Base-by-base conservation (phyloP, 1,140 invertebrate species). In the Sinonovacula constricta region DNA sequence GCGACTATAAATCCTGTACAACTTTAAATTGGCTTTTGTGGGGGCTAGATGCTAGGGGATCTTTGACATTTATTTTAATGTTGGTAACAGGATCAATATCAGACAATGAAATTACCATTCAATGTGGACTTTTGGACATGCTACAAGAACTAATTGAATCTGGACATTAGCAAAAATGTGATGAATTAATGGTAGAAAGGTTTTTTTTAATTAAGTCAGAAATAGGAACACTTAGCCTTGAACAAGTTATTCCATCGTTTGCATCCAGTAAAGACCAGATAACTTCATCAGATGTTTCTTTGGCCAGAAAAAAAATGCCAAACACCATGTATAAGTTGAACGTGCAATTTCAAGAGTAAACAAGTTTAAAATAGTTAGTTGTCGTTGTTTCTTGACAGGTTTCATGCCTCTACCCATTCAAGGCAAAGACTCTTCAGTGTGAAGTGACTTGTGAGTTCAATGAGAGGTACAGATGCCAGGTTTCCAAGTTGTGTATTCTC, bases 11-110 rank as follows among this genome's bases (percentile, higher is more conserved):
- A 26, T 84, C 80, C 2, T 28, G 24, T 1, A 80, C 66, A 28
- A 84, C 82, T 26, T 57, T 84, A n/a, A 84, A 82, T 59, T 68
- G 67, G 15, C 39, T 82, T n/a, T n/a, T n/a, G n/a, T n/a, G n/a
- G n/a, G 82, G 67, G 15, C 53, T 72, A 45, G 82, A 84, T 53
- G 80, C 76, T 12, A 56, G 77, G 51, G 82, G 77, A 24, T 77
- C 76, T 5, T 57, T 81, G 5, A 83, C 65, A 36, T 79, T 74
- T 62, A 57, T 65, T 14, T 83, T 75, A 2, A 75, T 81, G 65
- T 45, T 83, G 15, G 81, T 81, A 66, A 68, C 82, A 26, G 80
- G 80, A 0, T 76, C 66, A n/a, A 80, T 79, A 39, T 81, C 82
- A 26, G 72, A 84, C 51, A 81, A 80, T 31, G 76, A 82, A 24